These are phyloP conservation scores for Enteromius mattozi DNA, from an alignment of 2,797 vertebrate species.

Conservation along the genomic window DNA sequence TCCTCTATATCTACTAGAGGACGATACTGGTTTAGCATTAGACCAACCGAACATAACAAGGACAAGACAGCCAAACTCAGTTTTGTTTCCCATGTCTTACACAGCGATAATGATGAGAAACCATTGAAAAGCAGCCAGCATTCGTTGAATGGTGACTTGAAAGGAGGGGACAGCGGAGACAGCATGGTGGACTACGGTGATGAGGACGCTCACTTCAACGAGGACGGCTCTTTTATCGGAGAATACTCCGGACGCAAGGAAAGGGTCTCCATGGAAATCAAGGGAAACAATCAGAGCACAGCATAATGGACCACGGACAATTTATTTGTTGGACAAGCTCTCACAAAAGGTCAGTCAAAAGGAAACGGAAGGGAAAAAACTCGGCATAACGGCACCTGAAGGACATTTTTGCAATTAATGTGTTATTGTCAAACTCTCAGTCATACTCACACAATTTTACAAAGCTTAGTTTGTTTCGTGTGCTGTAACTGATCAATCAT, in stretches of 20 bases:
- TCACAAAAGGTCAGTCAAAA: slow-evolving; percentile 62
- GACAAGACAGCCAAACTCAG: neutral
- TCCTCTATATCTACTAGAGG: neutral
- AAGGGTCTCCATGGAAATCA: slow-evolving; percentile 87
- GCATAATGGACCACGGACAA: slow-evolving; percentile 70
- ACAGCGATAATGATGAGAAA: slow-evolving; percentile 95
- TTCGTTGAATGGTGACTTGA: slow-evolving; percentile 87
- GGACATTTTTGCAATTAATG: slow-evolving; percentile 70
- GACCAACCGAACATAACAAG: neutral
- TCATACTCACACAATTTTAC: slow-evolving; percentile 70
- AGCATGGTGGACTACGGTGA: slow-evolving; percentile 95
- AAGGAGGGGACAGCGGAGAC: slow-evolving; percentile 91
- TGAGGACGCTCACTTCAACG: slow-evolving; percentile 93
- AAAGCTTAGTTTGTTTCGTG: slow-evolving; percentile 69
- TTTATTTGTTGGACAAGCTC: slow-evolving; percentile 58
- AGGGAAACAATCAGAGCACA: slow-evolving; percentile 74
- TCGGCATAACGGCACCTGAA: slow-evolving; percentile 67
- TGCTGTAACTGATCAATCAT: slow-evolving; percentile 72
- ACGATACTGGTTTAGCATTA: neutral
- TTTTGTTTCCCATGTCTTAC: slow-evolving; percentile 37
- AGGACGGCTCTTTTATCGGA: slow-evolving; percentile 97
- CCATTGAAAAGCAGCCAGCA: slow-evolving; percentile 92
- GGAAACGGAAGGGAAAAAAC: slow-evolving; percentile 53
- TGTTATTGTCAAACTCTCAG: slow-evolving; percentile 74
- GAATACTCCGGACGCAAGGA: slow-evolving; percentile 90